A percentile compares a stretch with the other conserved stretches of the same genome.
Evolutionary conservation across 2,113 vertebrate species (phyloP).

Genomic region (Lophura nycthemera): DNA sequence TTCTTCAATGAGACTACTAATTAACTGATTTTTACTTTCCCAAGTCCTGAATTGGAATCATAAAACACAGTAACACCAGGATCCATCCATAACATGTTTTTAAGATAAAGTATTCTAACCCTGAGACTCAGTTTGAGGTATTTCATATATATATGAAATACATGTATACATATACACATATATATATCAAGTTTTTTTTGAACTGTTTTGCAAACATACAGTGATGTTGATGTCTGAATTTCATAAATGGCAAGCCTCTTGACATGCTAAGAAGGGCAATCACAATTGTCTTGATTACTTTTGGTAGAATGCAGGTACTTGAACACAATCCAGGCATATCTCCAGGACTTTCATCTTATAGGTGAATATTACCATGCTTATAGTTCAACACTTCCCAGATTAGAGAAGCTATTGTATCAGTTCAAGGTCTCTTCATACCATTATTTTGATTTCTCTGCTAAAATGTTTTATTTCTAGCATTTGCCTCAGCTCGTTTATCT

Average conservation of each 20-base stretch:
- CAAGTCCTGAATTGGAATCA: background rate
- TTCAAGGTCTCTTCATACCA: background rate
- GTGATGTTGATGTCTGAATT: background rate
- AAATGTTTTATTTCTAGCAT: background rate
- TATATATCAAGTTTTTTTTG: background rate
- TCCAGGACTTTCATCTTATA: background rate
- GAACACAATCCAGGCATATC: background rate
- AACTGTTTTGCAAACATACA: background rate
- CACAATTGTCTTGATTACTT: background rate
- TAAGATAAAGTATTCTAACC: background rate
- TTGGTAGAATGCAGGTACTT: background rate
- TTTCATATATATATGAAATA: background rate
- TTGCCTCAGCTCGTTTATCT: background rate
- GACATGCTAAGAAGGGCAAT: background rate
- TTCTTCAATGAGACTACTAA: background rate
- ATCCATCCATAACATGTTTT: background rate
- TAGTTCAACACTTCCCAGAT: background rate
- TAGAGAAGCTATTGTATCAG: background rate
- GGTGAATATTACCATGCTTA: background rate
- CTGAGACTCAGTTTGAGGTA: background rate
- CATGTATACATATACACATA: background rate
- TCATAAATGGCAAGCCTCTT: background rate
- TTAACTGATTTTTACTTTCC: background rate
- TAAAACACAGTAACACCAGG: background rate
- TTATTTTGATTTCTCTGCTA: background rate